Percentiles rank a stretch among this genome's conserved stretches.
Conservation (phyloP, 1,140 invertebrate species). For the Nymphalis io region DNA sequence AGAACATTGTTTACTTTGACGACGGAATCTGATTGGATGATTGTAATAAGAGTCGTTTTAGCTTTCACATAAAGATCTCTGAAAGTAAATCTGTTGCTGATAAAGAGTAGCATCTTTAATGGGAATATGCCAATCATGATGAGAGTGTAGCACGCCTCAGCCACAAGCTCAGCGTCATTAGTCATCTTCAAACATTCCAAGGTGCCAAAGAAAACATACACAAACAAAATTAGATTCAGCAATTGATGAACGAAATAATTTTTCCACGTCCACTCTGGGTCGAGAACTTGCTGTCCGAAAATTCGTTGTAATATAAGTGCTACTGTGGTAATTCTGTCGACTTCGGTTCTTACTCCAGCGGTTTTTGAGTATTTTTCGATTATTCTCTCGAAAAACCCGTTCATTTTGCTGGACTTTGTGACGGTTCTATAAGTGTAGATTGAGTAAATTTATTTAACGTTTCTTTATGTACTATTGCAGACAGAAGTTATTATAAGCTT, state of each 20-base stretch:
- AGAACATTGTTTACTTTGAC: conserved; percentile 38
- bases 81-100: conserved; percentile 48
- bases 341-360: conserved; percentile 48
- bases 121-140: conserved; percentile 51
- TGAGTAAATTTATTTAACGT: conserved; percentile 1
- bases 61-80: conserved; percentile 47
- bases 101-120: conserved; percentile 56
- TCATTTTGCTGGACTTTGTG: conserved; percentile 41
- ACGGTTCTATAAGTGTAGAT: conserved; percentile 7
- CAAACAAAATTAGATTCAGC: conserved; percentile 43
- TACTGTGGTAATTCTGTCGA: conserved; percentile 51
- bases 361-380: conserved; percentile 51
- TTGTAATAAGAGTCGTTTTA: conserved; percentile 49
- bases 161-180: conserved; percentile 44
- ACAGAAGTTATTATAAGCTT: conserved; percentile 6
- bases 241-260: conserved; percentile 49
- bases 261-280: conserved; percentile 62
- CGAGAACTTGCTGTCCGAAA: conserved; percentile 61
- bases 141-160: conserved; percentile 60
- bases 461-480: conserved; percentile 9
- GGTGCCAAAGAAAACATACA: conserved; percentile 63
- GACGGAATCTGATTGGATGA: conserved; percentile 44
- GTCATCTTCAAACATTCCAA: conserved; percentile 46
- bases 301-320: conserved; percentile 53
- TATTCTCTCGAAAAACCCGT: conserved; percentile 32